A percentile compares a stretch with the other conserved stretches of the same genome.
Evolutionary conservation across 2,113 vertebrate genomes (phyloP).

Genomic region (Aleadryas rufinucha): DNA sequence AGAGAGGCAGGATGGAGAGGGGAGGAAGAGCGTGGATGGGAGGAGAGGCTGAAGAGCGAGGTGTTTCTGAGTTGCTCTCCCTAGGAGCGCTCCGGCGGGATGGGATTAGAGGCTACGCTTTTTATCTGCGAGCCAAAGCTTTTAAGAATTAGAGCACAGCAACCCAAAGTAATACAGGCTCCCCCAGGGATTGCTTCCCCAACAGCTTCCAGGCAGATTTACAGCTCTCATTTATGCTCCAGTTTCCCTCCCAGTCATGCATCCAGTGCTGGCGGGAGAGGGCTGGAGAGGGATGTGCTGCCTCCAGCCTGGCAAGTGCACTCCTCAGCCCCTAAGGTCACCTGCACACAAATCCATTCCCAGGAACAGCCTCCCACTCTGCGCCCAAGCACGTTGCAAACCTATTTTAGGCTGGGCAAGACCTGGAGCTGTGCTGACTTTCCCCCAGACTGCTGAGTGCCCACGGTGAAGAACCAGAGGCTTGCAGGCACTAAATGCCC

Average conservation of each 20-base stretch:
- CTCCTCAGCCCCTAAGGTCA: not conserved
- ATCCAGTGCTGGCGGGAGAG: not conserved
- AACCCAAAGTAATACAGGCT: not conserved
- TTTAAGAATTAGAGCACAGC: slow-evolving; percentile 45
- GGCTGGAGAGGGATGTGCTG: not conserved
- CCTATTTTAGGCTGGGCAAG: not conserved
- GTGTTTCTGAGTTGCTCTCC: not conserved
- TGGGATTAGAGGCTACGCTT: slow-evolving; percentile 8
- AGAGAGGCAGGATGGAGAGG: not conserved
- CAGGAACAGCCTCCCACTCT: not conserved
- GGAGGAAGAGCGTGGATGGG: not conserved
- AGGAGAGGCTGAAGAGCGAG: not conserved
- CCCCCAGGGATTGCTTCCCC: slow-evolving; percentile 9
- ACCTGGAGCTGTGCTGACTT: not conserved
- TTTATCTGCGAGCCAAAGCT: slow-evolving; percentile 37
- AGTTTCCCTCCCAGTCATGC: slow-evolving; percentile 13
- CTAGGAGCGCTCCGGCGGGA: not conserved
- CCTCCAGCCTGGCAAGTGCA: not conserved
- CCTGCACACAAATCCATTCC: not conserved
- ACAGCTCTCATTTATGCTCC: not conserved
- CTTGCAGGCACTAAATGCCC: not conserved
- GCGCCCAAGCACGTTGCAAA: rapidly evolving
- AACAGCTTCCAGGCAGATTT: slow-evolving; percentile 26
- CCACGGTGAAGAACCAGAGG: rapidly evolving
- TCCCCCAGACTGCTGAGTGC: not conserved